Evolutionary conservation across 1,140 invertebrate species (phyloP).

Genomic region (Zaprionus tsacasi): DNA sequence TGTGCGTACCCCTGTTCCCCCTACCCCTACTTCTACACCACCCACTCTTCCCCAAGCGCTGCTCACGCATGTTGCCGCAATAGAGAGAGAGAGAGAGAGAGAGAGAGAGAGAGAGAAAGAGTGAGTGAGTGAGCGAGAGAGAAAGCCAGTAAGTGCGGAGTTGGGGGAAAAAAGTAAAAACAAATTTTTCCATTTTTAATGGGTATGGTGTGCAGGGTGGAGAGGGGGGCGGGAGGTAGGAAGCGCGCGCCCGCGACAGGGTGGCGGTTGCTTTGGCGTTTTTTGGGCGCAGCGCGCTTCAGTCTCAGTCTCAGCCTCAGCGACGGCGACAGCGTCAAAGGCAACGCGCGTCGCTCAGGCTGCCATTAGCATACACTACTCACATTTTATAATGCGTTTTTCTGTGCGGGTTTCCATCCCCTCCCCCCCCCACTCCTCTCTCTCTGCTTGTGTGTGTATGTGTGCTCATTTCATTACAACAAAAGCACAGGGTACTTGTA

Average conservation of each 20-base stretch:
- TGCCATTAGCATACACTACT: constrained; percentile 83
- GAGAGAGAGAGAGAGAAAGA: not conserved
- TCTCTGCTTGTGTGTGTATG: constrained; percentile 24
- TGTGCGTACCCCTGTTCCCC: not conserved
- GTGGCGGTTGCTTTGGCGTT: constrained; percentile 6
- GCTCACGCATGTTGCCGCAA: constrained; percentile 14
- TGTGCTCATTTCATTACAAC: constrained; percentile 77
- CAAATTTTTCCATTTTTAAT: constrained; percentile 78
- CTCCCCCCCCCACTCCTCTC: not conserved
- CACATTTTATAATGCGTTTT: constrained; percentile 74
- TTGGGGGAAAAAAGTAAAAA: constrained; percentile 42
- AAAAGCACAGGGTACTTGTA: constrained; percentile 54
- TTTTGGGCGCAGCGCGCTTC: not conserved
- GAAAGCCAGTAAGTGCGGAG: too few species aligned
- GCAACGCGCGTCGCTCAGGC: constrained; percentile 55
- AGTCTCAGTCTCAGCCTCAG: not conserved
- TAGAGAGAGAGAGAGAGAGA: constrained; percentile 34
- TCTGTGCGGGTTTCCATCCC: constrained; percentile 43
- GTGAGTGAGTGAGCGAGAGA: not conserved
- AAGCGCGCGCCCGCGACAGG: not conserved
- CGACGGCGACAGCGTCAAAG: constrained; percentile 32
- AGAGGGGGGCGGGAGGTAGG: not conserved
- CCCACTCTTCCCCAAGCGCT: not conserved
- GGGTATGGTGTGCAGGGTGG: not conserved
- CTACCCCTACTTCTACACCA: too few species aligned